Base-by-base conservation (phyloP, 2,888 invertebrate genomes). In the Diogma glabrata region DNA sequence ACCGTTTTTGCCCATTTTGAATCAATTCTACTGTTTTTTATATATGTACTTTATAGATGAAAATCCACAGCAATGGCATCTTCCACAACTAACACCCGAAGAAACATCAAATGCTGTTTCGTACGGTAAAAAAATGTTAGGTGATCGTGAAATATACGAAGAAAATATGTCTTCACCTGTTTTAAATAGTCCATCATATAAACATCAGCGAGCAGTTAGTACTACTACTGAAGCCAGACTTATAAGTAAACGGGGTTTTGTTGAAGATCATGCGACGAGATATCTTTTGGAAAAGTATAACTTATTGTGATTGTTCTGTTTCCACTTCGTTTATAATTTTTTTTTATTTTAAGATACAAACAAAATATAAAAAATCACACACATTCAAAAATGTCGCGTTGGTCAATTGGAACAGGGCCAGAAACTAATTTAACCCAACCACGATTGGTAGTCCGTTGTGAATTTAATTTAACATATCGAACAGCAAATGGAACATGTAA, bases 401-500 rank as follows among this genome's bases (percentile, higher is more conserved):
- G 61, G 49, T 66, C 66, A 47, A 67, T 71, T 49, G 71, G 72
- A 0, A 57, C 55, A 16, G 71, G 71, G 0, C 71, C 72, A 0
- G 49, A 50, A 10, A 64, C 70, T 8, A 54, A 58, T 16, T 53
- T 69, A 4, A 60, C 59, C 0, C 63, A 65, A 56, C 61, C 63
- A 2, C 55, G 57, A 2, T 52, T 59, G 1, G 60, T 58, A 8
- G 54, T 69, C 0, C 65, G 69, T 1, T 78, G 78, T 52, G 58
- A 63, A 9, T 64, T 64, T 22, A 64, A 64, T 53, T 67, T 70
- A 17, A 78, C 73, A 58, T 90, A 82, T 64, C 71, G 90, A 16
- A 74, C 74, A 1, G 72, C 77, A 30, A 81, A 87, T 58, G 91
- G 90, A 0, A 76, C 77, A 3, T 91, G 91, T 64, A 91, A 91